These are phyloP conservation scores for Lutjanus erythropterus DNA, from an alignment of 2,113 vertebrate genomes.

Conservation along the genomic window DNA sequence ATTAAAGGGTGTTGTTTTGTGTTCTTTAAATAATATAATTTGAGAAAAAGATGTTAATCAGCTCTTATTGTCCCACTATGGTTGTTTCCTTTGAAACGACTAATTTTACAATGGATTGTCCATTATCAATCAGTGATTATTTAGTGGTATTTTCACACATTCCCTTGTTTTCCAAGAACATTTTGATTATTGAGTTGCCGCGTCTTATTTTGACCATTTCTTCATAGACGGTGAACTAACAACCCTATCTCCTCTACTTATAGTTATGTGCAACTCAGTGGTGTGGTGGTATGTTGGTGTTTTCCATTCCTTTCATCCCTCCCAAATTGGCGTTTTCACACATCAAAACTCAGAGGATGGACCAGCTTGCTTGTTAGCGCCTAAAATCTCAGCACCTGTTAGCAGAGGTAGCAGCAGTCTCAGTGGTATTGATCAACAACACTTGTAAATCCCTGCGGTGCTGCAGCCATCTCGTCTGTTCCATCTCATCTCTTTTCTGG, in stretches of 20 bases:
- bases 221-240: neutral
- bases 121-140: neutral
- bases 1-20: neutral
- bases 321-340: neutral
- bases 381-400: constrained; percentile 2
- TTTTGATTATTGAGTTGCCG: neutral
- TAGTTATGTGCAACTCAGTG: neutral
- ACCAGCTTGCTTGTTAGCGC: neutral
- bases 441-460: neutral
- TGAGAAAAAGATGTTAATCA: neutral
- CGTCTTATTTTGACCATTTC: no score
- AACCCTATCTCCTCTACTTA: neutral
- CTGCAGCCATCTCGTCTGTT: neutral
- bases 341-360: neutral
- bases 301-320: neutral
- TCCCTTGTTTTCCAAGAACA: neutral
- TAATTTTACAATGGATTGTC: no score
- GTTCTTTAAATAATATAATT: neutral
- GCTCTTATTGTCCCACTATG: no score
- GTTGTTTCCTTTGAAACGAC: no score
- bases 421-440: neutral
- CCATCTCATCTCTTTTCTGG: neutral
- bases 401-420: neutral
- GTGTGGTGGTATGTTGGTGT: neutral
- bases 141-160: neutral